Base-by-base conservation (phyloP, 1,140 invertebrate species). In the Drosophila seguyi region DNA sequence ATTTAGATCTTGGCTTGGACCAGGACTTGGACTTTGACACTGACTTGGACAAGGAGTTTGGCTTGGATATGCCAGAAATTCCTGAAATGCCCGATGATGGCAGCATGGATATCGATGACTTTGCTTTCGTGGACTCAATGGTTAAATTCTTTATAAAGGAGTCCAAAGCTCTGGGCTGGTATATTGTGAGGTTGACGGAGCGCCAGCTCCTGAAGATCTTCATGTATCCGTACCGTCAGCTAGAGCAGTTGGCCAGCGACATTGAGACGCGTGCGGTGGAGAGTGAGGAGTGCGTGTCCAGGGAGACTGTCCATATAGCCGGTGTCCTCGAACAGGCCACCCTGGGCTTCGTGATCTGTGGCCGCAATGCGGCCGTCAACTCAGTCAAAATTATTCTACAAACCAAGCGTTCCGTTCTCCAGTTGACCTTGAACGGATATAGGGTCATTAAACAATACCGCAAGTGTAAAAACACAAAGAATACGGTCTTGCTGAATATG, bases 201-300 rank as follows among this genome's bases (percentile, higher is more conserved):
- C 68, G 61, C 27, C 77, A 84, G 44, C 53, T 74, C 13, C 31
- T 85, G 25, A 67, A 78, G 52, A 86, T 85, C 22, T 68, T 86
- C 41, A n/a, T 86, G 20, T 68, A 78, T 18, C 82, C 82, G 2
- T 18, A 65, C 3, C 52, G 65, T 2, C 55, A 81, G 61, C 53
- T 86, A 36, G 74, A 86, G 20, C 16, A 60, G 31, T 38, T 67
- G 18, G 77, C 76, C 3, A 14, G 47, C 18, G 68, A 68, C 1
- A 72, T 84, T 52, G 66, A 84, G 25, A 29, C 25, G 3, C 62
- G 59, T 14, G 77, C 78, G 4, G 29, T 61, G 67, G 78, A 84
- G 22, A 65, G 52, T 18, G 68, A 61, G 16, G 57, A 27, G 4
- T 86, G 82, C 36, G 82, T 83, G 22, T 34, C 56, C 5, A 47